These are phyloP conservation scores for Scolanthus callimorphus DNA, from an alignment of 92 coral and sea anemone genomes.

Conservation along the genomic window DNA sequence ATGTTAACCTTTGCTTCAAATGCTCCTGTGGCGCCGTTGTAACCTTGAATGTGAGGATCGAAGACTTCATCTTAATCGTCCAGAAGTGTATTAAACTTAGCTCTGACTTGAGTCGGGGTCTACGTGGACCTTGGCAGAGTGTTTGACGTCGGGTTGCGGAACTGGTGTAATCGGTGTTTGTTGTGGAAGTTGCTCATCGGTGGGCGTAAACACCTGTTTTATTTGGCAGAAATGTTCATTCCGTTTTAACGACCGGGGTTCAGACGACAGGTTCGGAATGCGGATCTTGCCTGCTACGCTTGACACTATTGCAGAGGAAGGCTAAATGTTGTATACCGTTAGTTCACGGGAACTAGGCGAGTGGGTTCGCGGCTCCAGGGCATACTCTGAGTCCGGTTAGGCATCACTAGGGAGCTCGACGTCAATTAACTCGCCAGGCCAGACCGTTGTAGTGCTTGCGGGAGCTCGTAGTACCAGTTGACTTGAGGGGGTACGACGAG, in stretches of 20 bases:
- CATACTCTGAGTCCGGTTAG: conserved; percentile 39
- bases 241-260: conserved; percentile 43
- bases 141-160: not conserved
- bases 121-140: conserved; percentile 16
- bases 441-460: conserved; percentile 28
- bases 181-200: conserved; percentile 3
- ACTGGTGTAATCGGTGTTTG: conserved; percentile 1
- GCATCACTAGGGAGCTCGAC: conserved; percentile 45
- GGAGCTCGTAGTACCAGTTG: conserved; percentile 43
- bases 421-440: conserved; percentile 58
- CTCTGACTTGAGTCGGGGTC: conserved; percentile 34
- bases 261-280: conserved; percentile 43
- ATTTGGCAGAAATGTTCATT: conserved; percentile 57
- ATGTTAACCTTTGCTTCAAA: too few relatives aligned
- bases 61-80: conserved; percentile 20
- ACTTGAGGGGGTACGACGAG: not conserved
- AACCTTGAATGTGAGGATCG: conserved; percentile 27
- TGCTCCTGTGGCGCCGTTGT: too few relatives aligned
- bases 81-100: conserved; percentile 8
- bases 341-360: conserved; percentile 24
- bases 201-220: conserved; percentile 28
- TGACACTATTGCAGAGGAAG: conserved; percentile 27
- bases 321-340: conserved; percentile 18
- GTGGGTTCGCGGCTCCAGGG: conserved; percentile 53
- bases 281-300: conserved; percentile 41